These are phyloP conservation scores for Pogonomyrmex barbatus DNA, from an alignment of 1,140 invertebrate species.

Conservation along the genomic window DNA sequence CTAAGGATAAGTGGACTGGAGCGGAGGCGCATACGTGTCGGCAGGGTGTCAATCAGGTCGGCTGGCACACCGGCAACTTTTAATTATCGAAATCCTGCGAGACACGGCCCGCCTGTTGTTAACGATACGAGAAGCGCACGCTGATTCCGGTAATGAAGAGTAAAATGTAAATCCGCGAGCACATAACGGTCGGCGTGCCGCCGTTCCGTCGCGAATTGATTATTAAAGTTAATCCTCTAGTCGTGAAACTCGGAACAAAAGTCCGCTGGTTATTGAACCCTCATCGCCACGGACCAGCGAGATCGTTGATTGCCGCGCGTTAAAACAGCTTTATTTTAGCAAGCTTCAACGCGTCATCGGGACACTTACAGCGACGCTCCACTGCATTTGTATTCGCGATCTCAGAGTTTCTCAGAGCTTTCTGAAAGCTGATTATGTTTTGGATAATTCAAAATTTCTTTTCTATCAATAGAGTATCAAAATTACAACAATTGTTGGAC, in stretches of 20 bases:
- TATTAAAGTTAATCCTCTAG: conserved; percentile 50
- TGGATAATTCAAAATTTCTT: not conserved
- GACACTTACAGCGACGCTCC: not conserved
- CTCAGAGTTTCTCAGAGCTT: not conserved
- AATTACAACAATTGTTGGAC: too few relatives aligned
- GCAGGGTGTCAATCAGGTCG: conserved; percentile 73
- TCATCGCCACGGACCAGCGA: conserved; percentile 41
- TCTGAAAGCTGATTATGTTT: not conserved
- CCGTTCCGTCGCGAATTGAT: conserved; percentile 45
- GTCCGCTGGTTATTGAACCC: conserved; percentile 52
- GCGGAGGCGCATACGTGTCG: conserved; percentile 43
- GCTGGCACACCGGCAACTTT: conserved; percentile 58
- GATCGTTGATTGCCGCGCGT: conserved; percentile 35
- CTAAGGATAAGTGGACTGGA: conserved; percentile 15
- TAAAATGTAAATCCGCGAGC: conserved; percentile 59
- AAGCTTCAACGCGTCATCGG: not conserved
- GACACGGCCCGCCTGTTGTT: conserved; percentile 63
- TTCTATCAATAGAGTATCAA: not conserved
- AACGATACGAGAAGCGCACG: conserved; percentile 61
- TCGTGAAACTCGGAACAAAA: conserved; percentile 47
- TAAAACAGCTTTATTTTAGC: conserved; percentile 37
- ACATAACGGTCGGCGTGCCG: conserved; percentile 44
- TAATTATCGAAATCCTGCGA: conserved; percentile 72
- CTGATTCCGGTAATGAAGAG: conserved; percentile 60
- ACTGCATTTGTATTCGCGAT: not conserved